Evolutionary conservation across 2,888 invertebrate genomes (phyloP).

Genomic region (Polylopha cassiicola): DNA sequence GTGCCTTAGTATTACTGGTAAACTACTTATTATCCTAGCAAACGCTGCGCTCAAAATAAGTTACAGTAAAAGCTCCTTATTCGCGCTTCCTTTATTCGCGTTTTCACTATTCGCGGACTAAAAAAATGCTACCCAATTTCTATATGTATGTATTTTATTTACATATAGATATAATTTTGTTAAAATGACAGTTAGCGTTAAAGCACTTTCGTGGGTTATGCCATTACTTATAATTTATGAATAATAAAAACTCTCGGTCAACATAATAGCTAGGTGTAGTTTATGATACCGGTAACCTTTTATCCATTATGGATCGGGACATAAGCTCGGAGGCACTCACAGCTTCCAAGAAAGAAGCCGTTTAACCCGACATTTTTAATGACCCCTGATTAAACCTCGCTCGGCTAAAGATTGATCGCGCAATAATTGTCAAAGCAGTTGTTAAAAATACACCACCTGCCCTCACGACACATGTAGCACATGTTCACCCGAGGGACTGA

Average conservation of each 20-base stretch:
- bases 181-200: conserved; percentile 4
- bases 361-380: conserved; percentile 31
- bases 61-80: too few relatives aligned
- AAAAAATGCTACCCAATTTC: too few relatives aligned
- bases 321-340: too few relatives aligned
- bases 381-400: conserved; percentile 34
- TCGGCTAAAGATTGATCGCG: conserved; percentile 37
- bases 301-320: conserved; percentile 11
- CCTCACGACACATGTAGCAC: conserved; percentile 36
- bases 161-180: conserved; percentile 8
- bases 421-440: conserved; percentile 40
- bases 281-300: conserved; percentile 16
- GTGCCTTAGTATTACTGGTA: too few relatives aligned
- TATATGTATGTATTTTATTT: conserved; percentile 6
- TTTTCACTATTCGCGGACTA: too few relatives aligned
- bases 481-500: conserved; percentile 46
- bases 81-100: too few relatives aligned
- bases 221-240: conserved; percentile 10
- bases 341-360: conserved; percentile 10
- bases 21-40: too few relatives aligned
- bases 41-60: too few relatives aligned
- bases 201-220: conserved; percentile 11
- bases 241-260: conserved; percentile 13
- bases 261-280: conserved; percentile 17
- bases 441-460: conserved; percentile 44